These are phyloP conservation scores for Semaprochilodus insignis DNA, from an alignment of 2,797 vertebrate genomes.

Conservation along the genomic window DNA sequence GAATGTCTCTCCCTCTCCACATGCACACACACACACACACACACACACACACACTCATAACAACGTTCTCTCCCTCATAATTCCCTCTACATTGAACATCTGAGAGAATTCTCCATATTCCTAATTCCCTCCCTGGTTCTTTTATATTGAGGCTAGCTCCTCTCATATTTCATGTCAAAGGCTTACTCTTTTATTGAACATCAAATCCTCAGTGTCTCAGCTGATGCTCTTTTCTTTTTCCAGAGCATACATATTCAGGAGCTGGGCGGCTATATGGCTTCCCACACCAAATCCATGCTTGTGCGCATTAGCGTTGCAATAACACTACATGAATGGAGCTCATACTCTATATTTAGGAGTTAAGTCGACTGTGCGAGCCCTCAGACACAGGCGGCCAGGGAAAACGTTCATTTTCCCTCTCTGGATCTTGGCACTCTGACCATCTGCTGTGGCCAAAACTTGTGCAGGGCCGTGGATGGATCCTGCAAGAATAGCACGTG, in stretches of 20 bases:
- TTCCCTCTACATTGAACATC: conserved; percentile 77
- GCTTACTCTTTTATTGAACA: conserved; percentile 84
- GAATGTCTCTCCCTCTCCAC: conserved; percentile 20
- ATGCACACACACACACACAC: conserved; percentile 30
- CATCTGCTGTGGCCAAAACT: conserved; percentile 65
- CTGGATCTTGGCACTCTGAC: conserved; percentile 48
- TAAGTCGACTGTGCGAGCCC: conserved; percentile 67
- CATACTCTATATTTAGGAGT: conserved; percentile 76
- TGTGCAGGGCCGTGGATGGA: conserved; percentile 61
- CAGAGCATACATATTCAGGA: conserved; percentile 79
- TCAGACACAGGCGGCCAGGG: conserved; percentile 23
- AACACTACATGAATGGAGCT: conserved; percentile 74
- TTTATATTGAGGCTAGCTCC: conserved; percentile 81
- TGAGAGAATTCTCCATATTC: conserved; percentile 81
- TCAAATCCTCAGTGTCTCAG: conserved; percentile 81
- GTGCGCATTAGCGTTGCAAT: conserved; percentile 76
- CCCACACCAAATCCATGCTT: conserved; percentile 74
- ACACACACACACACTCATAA: conserved; percentile 62
- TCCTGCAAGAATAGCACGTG: conserved; percentile 61
- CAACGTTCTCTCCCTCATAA: conserved; percentile 71
- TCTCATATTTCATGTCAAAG: conserved; percentile 83
- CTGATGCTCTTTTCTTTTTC: conserved; percentile 68
- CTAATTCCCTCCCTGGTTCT: conserved; percentile 81
- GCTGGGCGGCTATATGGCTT: conserved; percentile 68
- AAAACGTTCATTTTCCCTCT: conserved; percentile 29